Conservation (phyloP, 2,113 vertebrate species). For the Lagenorhynchus albirostris region DNA sequence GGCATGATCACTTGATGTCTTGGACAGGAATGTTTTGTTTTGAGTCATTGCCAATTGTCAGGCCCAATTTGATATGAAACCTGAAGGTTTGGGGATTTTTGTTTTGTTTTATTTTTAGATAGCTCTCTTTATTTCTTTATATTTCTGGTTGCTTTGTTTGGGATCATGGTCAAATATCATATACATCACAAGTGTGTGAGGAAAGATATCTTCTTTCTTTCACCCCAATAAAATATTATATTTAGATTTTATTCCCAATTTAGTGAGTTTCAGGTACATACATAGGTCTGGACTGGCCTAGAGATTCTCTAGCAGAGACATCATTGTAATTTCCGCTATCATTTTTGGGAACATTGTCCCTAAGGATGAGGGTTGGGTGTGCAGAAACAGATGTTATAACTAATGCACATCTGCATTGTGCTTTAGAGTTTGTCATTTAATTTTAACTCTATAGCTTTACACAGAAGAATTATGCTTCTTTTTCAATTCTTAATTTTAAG, state of each 20-base stretch:
- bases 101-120: background rate
- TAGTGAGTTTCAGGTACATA: background rate
- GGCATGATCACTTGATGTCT: background rate
- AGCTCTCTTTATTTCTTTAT: background rate
- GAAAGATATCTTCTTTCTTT: background rate
- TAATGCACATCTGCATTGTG: background rate
- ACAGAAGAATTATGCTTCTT: background rate
- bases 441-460: background rate
- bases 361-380: background rate
- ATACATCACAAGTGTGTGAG: background rate
- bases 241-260: background rate
- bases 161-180: background rate
- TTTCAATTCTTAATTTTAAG: slow-evolving; percentile 23
- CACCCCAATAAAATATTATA: background rate
- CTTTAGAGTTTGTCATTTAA: background rate
- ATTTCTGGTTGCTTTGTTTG: background rate
- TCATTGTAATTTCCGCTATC: background rate
- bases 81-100: background rate
- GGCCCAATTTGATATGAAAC: background rate
- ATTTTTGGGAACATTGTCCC: background rate
- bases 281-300: background rate
- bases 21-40: background rate
- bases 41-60: background rate
- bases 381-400: background rate
- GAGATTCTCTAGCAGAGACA: background rate